These are phyloP conservation scores for Ceratotherium simum DNA, from an alignment of 2,113 vertebrate species.

Conservation along the genomic window DNA sequence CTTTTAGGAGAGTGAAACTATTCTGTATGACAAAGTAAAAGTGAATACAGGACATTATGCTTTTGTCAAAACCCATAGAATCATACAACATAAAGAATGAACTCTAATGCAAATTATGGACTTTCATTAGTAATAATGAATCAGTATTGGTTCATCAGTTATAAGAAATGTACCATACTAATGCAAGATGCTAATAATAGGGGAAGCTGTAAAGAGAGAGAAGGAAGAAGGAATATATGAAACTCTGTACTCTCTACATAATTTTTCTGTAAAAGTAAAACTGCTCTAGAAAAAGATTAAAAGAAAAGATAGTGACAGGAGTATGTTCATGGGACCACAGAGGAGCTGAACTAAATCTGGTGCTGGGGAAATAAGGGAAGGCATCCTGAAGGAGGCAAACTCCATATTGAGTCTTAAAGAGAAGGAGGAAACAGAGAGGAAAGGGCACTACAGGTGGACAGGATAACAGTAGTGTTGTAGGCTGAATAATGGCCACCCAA, in stretches of 20 bases:
- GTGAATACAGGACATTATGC: not conserved
- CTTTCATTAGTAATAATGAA: not conserved
- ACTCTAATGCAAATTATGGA: not conserved
- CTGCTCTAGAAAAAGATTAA: not conserved
- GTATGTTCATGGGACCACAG: not conserved
- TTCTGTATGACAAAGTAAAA: not conserved
- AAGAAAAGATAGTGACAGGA: not conserved
- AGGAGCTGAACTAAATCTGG: not conserved
- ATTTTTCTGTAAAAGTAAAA: not conserved
- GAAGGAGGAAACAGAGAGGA: not conserved
- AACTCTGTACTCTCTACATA: not conserved
- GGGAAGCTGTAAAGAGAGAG: not conserved
- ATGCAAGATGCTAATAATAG: not conserved
- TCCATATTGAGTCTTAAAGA: not conserved
- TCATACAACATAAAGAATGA: not conserved
- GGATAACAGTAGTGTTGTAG: not conserved
- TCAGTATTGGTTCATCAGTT: not conserved
- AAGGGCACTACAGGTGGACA: not conserved
- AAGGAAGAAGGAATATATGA: not conserved
- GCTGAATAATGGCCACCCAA: not conserved
- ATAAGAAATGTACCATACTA: not conserved
- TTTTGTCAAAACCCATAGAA: constrained; percentile 1
- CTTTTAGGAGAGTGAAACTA: not conserved
- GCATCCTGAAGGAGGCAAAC: not conserved
- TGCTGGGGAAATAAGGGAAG: not conserved